Evolutionary conservation across 1,140 invertebrate genomes (phyloP).

Genomic region (Micrasema minimum): DNA sequence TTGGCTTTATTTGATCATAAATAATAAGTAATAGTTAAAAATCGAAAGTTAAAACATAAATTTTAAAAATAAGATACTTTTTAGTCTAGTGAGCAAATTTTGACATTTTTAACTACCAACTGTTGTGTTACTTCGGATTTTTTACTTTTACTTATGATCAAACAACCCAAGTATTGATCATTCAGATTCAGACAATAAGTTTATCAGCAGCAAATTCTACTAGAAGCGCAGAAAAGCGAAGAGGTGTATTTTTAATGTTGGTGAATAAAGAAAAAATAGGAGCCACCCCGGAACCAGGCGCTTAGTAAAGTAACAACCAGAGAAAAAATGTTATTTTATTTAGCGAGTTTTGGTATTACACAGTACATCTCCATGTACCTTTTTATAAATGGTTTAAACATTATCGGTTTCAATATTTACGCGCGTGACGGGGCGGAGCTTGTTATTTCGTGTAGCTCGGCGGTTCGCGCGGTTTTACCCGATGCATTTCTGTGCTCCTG

Average conservation of each 20-base stretch:
- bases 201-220: slow-evolving; percentile 9
- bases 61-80: no score
- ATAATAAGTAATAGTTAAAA: no score
- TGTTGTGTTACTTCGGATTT: no score
- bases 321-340: neutral
- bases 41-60: no score
- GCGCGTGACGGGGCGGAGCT: neutral
- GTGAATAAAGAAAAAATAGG: neutral
- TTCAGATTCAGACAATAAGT: no score
- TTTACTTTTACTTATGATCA: no score
- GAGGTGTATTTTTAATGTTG: no score
- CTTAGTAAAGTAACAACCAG: neutral
- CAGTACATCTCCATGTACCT: neutral
- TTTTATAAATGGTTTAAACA: neutral
- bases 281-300: neutral
- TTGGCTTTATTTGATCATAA: no score
- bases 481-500: slow-evolving; percentile 8
- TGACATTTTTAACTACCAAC: no score
- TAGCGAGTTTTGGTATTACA: neutral
- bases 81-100: no score
- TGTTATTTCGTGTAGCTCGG: neutral
- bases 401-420: neutral
- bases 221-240: slow-evolving; percentile 2
- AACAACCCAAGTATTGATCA: no score
- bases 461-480: neutral